phyloP scores from a whole-genome alignment of 2,888 invertebrate species.

The Dryocosmus kuriphilus region DNA sequence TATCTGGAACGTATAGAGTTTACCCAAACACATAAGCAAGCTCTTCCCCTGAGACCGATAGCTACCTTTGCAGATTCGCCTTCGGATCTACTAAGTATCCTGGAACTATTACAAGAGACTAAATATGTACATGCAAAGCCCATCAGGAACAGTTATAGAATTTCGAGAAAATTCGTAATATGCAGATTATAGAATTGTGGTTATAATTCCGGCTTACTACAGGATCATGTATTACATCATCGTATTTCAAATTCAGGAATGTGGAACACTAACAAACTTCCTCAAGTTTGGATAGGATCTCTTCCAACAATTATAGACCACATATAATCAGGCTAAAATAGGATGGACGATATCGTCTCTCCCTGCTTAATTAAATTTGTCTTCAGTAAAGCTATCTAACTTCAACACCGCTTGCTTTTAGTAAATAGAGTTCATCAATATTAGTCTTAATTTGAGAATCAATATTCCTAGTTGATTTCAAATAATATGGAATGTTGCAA shows the following conservation, averaged over 20 bases:
- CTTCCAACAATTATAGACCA: conserved; percentile 13
- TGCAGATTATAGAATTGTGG: conserved; percentile 11
- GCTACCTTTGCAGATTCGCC: conserved; percentile 20
- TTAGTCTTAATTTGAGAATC: not conserved
- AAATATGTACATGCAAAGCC: not conserved
- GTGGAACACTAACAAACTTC: not conserved
- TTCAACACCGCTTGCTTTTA: not conserved
- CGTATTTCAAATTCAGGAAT: conserved; percentile 11
- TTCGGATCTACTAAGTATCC: not conserved
- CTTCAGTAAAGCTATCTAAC: no score
- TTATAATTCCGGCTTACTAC: not conserved
- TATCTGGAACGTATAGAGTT: not conserved
- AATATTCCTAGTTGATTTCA: not conserved
- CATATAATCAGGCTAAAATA: not conserved
- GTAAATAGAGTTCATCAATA: not conserved
- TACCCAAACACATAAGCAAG: conserved; percentile 22
- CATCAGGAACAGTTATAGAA: not conserved
- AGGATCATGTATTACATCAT: not conserved
- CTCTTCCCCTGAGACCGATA: conserved; percentile 24
- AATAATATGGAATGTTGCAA: not conserved
- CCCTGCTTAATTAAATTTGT: not conserved
- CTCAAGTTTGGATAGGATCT: not conserved
- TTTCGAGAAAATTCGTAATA: conserved; percentile 15
- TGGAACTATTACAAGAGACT: conserved; percentile 30
- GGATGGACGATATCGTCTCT: not conserved